These are phyloP conservation scores for Aramus guarauna DNA, from an alignment of 2,113 vertebrate genomes.

Conservation along the genomic window DNA sequence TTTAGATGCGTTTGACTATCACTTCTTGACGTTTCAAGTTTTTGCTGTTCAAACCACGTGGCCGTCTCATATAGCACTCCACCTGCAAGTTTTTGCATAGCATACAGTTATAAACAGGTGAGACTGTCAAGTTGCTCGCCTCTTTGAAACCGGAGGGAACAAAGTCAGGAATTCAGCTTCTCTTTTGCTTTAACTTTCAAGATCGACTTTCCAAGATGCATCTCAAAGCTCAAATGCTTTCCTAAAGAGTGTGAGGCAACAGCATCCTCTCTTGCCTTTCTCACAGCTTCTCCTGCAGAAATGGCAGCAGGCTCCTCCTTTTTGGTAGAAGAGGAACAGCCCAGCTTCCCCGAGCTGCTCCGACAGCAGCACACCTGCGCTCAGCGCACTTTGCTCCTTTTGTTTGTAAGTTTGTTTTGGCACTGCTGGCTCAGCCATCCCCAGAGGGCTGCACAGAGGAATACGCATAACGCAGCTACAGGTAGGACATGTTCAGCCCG, in stretches of 20 bases:
- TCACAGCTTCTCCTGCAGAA: neutral
- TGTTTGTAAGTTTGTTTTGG: neutral
- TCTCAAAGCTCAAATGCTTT: neutral
- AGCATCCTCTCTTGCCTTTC: neutral
- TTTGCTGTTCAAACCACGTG: neutral
- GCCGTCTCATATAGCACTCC: neutral
- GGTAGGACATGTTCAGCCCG: neutral
- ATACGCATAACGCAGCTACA: rapidly evolving
- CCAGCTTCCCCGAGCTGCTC: neutral
- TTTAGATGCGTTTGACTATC: neutral
- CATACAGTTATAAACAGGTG: rapidly evolving
- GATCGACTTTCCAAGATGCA: neutral
- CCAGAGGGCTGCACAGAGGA: neutral
- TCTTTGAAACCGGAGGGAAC: neutral
- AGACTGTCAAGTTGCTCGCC: neutral
- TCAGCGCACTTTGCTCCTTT: neutral
- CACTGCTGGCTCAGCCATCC: neutral
- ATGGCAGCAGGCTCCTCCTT: neutral
- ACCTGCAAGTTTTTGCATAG: neutral
- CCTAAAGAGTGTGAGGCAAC: neutral
- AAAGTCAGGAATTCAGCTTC: neutral
- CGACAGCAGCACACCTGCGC: neutral
- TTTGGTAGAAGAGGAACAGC: neutral
- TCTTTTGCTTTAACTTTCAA: neutral
- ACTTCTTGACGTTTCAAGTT: neutral